Conservation (phyloP, 2,888 invertebrate species). For the Pocota personata region DNA sequence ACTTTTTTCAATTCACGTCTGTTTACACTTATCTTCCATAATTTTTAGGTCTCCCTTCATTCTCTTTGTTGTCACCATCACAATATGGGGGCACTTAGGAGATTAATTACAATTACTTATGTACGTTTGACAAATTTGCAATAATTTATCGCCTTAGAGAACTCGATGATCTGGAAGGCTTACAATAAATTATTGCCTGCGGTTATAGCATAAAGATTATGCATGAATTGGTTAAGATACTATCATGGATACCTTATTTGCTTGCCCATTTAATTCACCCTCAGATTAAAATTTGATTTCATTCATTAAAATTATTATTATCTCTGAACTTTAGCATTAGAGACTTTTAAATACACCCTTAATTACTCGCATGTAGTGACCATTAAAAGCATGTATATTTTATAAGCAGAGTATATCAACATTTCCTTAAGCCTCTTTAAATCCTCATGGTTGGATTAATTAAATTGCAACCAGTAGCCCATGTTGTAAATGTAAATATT, state of each 20-base stretch:
- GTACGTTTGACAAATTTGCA: not conserved
- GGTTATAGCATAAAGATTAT: not conserved
- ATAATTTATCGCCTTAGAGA: not conserved
- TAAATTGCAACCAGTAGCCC: not conserved
- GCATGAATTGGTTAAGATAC: not conserved
- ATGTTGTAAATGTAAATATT: not conserved
- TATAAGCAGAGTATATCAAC: too few relatives aligned
- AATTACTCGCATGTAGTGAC: not conserved
- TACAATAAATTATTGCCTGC: not conserved
- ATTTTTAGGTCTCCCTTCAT: too few relatives aligned
- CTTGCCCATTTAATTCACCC: not conserved
- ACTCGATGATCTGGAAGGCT: not conserved
- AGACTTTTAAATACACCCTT: not conserved
- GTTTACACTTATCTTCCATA: too few relatives aligned
- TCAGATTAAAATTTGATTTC: not conserved
- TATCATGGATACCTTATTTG: not conserved
- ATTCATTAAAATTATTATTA: not conserved
- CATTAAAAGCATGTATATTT: not conserved
- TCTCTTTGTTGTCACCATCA: too few relatives aligned
- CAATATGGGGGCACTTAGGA: not conserved
- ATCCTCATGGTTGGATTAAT: not conserved
- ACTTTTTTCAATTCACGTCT: too few relatives aligned
- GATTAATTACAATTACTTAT: not conserved
- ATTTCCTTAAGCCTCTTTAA: not conserved
- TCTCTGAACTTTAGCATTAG: not conserved